phyloP scores from a whole-genome alignment of 1,140 invertebrate genomes.

The Dryas iulia region DNA sequence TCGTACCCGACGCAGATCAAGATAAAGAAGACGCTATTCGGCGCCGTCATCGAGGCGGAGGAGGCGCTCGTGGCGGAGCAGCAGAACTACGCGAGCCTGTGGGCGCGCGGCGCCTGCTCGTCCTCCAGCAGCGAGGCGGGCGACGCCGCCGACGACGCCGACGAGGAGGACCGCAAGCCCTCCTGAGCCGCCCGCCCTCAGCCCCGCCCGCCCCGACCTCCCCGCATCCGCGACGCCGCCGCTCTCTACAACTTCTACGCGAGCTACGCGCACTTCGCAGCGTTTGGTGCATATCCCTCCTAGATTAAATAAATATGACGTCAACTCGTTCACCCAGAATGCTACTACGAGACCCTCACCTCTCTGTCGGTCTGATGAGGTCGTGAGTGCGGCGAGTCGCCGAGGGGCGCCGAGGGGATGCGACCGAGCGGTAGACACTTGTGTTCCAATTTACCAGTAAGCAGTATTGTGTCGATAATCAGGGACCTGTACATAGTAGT shows the following conservation, averaged over 20 bases:
- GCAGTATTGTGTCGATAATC: constrained; percentile 6
- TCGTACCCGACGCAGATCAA: constrained; percentile 65
- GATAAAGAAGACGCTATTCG: constrained; percentile 64
- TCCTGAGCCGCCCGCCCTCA: constrained; percentile 45
- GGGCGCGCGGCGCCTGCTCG: constrained; percentile 54
- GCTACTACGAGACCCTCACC: no score
- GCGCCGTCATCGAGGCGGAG: constrained; percentile 63
- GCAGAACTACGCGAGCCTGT: constrained; percentile 66
- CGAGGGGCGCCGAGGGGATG: no score
- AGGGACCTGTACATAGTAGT: not conserved
- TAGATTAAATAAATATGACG: not conserved
- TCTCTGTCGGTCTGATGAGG: no score
- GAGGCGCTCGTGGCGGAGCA: constrained; percentile 68
- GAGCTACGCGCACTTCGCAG: constrained; percentile 31
- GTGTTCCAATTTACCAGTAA: constrained; percentile 4
- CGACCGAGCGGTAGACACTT: no score
- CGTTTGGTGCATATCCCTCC: not conserved
- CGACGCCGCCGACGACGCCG: constrained; percentile 30
- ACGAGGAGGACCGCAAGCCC: constrained; percentile 47
- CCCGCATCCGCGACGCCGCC: constrained; percentile 25
- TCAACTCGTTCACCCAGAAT: no score
- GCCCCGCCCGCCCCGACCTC: constrained; percentile 38
- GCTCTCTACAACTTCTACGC: constrained; percentile 33
- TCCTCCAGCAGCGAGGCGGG: constrained; percentile 49
- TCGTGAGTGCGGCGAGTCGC: no score